Base-by-base conservation (phyloP, 1,140 invertebrate species). In the Adoxophyes honmai region DNA sequence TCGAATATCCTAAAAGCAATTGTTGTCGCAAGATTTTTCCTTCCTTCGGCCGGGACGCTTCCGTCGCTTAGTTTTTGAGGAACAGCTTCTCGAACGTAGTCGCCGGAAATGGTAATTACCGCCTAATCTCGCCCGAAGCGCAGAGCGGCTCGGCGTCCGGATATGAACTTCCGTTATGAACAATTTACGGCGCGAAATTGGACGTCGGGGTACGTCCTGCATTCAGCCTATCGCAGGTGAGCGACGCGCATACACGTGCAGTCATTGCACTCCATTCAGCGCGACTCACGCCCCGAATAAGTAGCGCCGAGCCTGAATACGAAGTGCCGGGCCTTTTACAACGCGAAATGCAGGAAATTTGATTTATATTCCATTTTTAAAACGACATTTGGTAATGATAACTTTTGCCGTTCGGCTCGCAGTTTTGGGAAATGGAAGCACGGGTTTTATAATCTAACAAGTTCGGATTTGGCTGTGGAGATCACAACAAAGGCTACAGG, bases 151-250 rank as follows among this genome's bases (percentile, higher is more conserved):
- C 75, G 78, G 73, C 81, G 78, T 76, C 89, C 89, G 90, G 90
- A 91, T 90, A 91, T 91, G 90, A 91, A 90, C 89, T 90, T 91
- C 90, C 90, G 90, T 91, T 90, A 91, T 91, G 90, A 91, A 91
- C 90, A 91, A 91, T 91, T 91, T 91, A 90, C 83, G 86, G 73
- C 75, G 87, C 84, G 86, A 90, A 90, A 90, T 90, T 90, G 89
- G 89, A 91, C 88, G 85, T 70, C 75, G 75, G 74, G 34, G 35
- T 70, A 78, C 78, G 78, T 61, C 78, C 76, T 73, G 79, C 74
- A 84, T 87, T 79, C 78, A 84, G 64, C 66, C 62, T 71, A 68
- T 70, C 53, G 57, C 38, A 61, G 63, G 73, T 74, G 77, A 77
- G 73, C 74, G 76, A 69, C 68, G 68, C 67, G 62, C 62, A 69